Base-by-base conservation (phyloP, 2,888 invertebrate genomes). In the Dusona sp. region DNA sequence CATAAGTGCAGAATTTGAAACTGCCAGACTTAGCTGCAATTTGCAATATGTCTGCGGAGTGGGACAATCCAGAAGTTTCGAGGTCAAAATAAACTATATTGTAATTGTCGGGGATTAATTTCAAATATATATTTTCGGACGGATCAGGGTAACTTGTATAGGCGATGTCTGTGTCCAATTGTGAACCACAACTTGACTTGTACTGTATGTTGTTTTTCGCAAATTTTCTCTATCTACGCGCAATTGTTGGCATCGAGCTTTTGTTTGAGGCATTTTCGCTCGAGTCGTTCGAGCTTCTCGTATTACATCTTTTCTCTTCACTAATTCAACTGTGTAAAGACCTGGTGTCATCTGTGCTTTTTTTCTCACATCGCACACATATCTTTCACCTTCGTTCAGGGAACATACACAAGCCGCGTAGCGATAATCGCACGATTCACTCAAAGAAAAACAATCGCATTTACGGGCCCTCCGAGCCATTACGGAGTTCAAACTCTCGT, bases 1-100 rank as follows among this genome's bases (percentile, higher is more conserved):
- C 29, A 33, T 86, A 86, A 1, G 68, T 4, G 38, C 42, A 75
- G 54, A 81, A 86, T 48, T 2, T 81, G 22, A 3, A 45, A 16
- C 61, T 51, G 7, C 42, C 68, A 57, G 22, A 73, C 25, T 80
- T 73, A 0, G 84, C 81, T 25, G 86, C 81, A 6, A 84, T 80
- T 78, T 86, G 84, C 19, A 84, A 48, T 48, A 84, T 86, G 11
- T 84, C 80, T 9, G 73, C 68, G 19, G 25, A 36, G 6, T 70
- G 19, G 8, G 45, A 19, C 6, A 86, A 86, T 45, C 84, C 86
- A 25, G 84, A 84, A 33, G 86, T 84, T 77, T 86, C 86, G 2
- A 84, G 36, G 67, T 86, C 83, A 29, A 86, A 86, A 80, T 65
- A 86, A 8, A 84, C 51, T 13, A 86, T 57, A 7, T 42, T 54